phyloP scores from a whole-genome alignment of 1,140 invertebrate species.

The Ctenoplectra terminalis region DNA sequence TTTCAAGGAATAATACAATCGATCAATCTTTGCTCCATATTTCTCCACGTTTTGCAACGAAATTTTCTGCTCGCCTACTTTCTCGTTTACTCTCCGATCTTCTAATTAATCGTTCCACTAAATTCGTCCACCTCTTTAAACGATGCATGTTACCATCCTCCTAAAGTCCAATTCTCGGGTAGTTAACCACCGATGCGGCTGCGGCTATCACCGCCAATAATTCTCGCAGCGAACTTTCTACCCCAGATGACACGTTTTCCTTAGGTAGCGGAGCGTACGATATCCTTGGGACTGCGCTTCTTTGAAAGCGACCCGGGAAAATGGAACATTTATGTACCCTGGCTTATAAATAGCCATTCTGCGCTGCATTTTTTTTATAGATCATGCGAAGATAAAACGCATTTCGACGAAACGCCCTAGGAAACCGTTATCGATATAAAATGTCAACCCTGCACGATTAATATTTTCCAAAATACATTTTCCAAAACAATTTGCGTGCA shows the following conservation, averaged over 20 bases:
- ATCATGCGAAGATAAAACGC: background rate
- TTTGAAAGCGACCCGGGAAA: constrained; percentile 35
- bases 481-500: background rate
- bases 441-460: background rate
- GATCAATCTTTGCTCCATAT: constrained; percentile 5
- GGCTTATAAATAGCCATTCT: constrained; percentile 35
- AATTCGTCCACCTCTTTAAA: background rate
- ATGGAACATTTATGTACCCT: constrained; percentile 40
- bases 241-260: constrained; percentile 43
- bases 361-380: constrained; percentile 24
- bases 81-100: background rate
- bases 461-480: no score
- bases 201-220: background rate
- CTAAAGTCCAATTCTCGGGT: no score
- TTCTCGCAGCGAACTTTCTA: constrained; percentile 10
- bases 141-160: background rate
- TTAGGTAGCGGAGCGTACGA: constrained; percentile 27
- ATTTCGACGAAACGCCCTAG: background rate
- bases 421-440: background rate
- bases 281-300: constrained; percentile 47
- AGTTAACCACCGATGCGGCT: background rate
- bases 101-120: background rate
- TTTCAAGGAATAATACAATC: background rate
- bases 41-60: no score
- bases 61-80: background rate